Base-by-base conservation (phyloP, 2,113 vertebrate species). In the Lipophrys pholis region DNA sequence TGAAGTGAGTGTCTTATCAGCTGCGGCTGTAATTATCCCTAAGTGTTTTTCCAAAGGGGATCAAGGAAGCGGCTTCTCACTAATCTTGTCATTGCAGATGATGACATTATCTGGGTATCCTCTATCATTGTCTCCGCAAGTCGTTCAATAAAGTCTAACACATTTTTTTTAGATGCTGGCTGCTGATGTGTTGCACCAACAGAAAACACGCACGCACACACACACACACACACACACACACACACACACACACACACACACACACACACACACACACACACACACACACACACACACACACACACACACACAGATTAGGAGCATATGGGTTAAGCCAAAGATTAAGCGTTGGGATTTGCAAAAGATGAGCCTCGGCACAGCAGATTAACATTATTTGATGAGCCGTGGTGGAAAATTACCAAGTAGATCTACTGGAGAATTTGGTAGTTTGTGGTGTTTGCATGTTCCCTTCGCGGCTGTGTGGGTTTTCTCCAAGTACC, bases 311-410 rank as follows among this genome's bases (percentile, higher is more conserved):
- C 11, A 73, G 49, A 75, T 80, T 58, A 66, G 72, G 36, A 84
- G 52, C 48, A 77, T 83, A 71, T 70, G 69, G 62, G 51, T 73
- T 72, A 46, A 83, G 16, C 65, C 50, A 58, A 42, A 69, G 77
- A 86, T 92, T 89, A 87, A 62, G 42, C 35, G 0, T 17, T 48
- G 56, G 81, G 83, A 86, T 92, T 89, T 86, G 45, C 55, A 50
- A 51, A 69, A 85, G 84, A 91, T 87, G 73, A 87, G 72, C 58
- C 55, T 72, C 64, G 65, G 43, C 79, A 38, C 58, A 77, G 46
- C 58, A 84, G 78, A 87, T 91, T 85, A 85, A 82, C 83, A 84
- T 57, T 6, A 59, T 69, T 50, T 72, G 50, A 80, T 78, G 42
- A 72, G 54, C 30, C 48, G 36, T 17, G 48, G 46, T 61, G 60